These are phyloP conservation scores for Drosophila bocqueti DNA, from an alignment of 1,140 invertebrate species.

Conservation along the genomic window DNA sequence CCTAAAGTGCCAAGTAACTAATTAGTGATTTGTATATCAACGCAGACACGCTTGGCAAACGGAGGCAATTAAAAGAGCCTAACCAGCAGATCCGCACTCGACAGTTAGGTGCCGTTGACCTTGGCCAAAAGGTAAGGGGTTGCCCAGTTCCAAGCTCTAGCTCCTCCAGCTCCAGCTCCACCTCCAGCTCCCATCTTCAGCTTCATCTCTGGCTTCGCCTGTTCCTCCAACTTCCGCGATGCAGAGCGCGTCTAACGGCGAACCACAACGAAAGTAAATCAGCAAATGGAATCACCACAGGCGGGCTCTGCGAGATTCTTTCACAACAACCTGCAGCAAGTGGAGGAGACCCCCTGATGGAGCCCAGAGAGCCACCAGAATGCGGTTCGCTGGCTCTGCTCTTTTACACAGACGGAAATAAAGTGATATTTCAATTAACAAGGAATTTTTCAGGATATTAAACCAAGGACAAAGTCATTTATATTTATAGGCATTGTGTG, in stretches of 20 bases:
- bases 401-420: constrained; percentile 16
- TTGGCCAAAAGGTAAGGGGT: constrained; percentile 71
- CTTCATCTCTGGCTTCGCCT: constrained; percentile 11
- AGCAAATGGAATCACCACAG: constrained; percentile 56
- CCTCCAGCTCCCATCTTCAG: constrained; percentile 1
- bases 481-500: too few species aligned
- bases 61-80: constrained; percentile 60
- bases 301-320: constrained; percentile 40
- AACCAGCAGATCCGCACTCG: constrained; percentile 35
- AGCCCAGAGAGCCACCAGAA: constrained; percentile 36
- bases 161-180: not conserved
- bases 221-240: constrained; percentile 50
- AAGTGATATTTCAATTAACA: too few species aligned
- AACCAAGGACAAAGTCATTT: too few species aligned
- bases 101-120: constrained; percentile 78
- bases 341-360: constrained; percentile 9
- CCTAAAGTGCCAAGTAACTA: constrained; percentile 63
- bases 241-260: constrained; percentile 46
- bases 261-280: constrained; percentile 71
- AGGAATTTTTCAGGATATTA: too few species aligned
- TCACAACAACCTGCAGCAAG: constrained; percentile 35
- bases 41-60: constrained; percentile 71
- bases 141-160: constrained; percentile 8
- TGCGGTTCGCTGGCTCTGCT: constrained; percentile 40
- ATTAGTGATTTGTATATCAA: constrained; percentile 77